phyloP scores from a whole-genome alignment of 1,140 invertebrate genomes.

The Pseudomyrmex cubaensis region DNA sequence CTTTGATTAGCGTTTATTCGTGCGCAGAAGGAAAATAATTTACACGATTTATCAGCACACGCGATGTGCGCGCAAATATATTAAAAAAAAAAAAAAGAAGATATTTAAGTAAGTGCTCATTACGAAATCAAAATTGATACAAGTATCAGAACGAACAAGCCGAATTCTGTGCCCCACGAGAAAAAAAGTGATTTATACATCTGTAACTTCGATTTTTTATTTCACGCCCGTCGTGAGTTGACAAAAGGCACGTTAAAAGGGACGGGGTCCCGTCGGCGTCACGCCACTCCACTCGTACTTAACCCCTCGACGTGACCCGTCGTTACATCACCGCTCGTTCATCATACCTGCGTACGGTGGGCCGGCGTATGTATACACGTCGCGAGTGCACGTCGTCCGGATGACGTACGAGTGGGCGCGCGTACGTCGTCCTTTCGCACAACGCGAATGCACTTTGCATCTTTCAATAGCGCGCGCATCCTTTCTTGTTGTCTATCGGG shows the following conservation, averaged over 20 bases:
- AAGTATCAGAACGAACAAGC: too few species aligned
- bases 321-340: slow-evolving; percentile 31
- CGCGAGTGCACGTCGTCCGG: neutral
- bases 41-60: too few species aligned
- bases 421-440: neutral
- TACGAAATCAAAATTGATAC: too few species aligned
- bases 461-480: neutral
- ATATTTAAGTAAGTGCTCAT: too few species aligned
- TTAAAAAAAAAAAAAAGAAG: too few species aligned
- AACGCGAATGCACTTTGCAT: neutral
- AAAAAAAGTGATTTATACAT: too few species aligned
- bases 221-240: slow-evolving; percentile 30
- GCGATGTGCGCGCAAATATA: too few species aligned
- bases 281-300: slow-evolving; percentile 6
- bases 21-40: too few species aligned
- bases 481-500: too few species aligned
- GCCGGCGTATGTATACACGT: neutral
- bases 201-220: slow-evolving; percentile 3
- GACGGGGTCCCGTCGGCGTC: neutral
- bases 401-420: slow-evolving; percentile 32
- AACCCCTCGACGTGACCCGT: slow-evolving; percentile 29
- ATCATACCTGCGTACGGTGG: slow-evolving; percentile 30
- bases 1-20: too few species aligned
- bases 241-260: slow-evolving; percentile 38
- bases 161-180: too few species aligned